These are phyloP conservation scores for Bedellia somnulentella DNA, from an alignment of 2,888 invertebrate species.

Conservation along the genomic window DNA sequence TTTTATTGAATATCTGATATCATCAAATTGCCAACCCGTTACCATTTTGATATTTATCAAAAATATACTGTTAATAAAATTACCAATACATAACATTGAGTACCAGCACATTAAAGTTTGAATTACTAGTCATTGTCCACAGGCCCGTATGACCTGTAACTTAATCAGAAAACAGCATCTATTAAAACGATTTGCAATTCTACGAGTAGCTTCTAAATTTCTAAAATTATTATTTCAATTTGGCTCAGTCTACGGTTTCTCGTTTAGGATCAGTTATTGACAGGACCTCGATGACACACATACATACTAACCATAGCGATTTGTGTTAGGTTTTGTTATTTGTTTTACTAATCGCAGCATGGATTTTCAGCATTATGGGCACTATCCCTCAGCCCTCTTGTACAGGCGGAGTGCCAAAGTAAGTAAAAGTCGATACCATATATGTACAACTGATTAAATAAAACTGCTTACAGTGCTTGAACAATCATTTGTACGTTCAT, in stretches of 20 bases:
- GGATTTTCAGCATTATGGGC: conserved; percentile 61
- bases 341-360: conserved; percentile 51
- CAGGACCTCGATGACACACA: conserved; percentile 20
- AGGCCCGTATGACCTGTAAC: too few species aligned
- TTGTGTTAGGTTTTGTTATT: conserved; percentile 26
- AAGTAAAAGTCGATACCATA: conserved; percentile 28
- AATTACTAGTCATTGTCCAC: too few species aligned
- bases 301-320: conserved; percentile 8
- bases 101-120: too few species aligned
- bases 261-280: conserved; percentile 57
- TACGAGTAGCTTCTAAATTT: conserved; percentile 12
- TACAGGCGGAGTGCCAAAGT: conserved; percentile 60
- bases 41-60: too few species aligned
- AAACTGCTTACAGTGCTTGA: background rate
- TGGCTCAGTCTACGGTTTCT: conserved; percentile 32
- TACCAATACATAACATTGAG: too few species aligned
- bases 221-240: conserved; percentile 9
- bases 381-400: conserved; percentile 51
- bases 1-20: conserved; percentile 12
- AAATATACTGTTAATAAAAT: too few species aligned
- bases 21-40: too few species aligned
- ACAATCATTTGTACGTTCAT: background rate
- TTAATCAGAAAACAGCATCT: too few species aligned
- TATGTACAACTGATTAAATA: too few species aligned
- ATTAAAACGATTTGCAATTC: too few species aligned